Evolutionary conservation across 2,888 invertebrate genomes (phyloP).

Genomic region (Drosophila algonquin): DNA sequence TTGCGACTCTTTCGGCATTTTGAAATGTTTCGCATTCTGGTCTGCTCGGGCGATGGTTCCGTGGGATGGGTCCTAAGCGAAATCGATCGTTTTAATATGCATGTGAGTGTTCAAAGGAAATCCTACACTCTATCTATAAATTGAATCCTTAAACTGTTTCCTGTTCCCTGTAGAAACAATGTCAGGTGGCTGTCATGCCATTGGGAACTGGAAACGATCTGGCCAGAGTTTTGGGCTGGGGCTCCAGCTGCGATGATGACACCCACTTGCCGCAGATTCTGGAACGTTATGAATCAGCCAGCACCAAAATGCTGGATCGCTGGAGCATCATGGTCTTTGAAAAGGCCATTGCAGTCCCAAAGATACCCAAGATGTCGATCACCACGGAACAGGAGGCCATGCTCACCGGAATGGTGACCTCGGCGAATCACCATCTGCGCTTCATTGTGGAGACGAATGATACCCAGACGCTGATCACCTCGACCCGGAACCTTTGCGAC

Average conservation of each 20-base stretch:
- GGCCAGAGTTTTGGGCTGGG: conserved; percentile 98
- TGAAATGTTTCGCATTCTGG: conserved; percentile 96
- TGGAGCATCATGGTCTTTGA: conserved; percentile 99
- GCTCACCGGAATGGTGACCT: conserved; percentile 89
- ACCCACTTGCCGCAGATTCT: conserved; percentile 95
- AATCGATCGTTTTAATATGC: conserved; percentile 97
- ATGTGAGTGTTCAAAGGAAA: conserved; percentile 87
- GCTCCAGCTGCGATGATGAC: conserved; percentile 97
- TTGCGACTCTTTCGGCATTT: conserved; percentile 96
- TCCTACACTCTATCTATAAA: too few species aligned
- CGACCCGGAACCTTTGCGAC: conserved; percentile 91
- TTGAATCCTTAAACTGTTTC: neutral
- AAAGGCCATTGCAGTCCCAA: conserved; percentile 87
- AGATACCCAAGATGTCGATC: conserved; percentile 85
- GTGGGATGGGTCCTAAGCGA: conserved; percentile 99
- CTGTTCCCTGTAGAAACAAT: conserved; percentile 88
- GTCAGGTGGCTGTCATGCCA: conserved; percentile 97
- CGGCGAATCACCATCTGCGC: conserved; percentile 91
- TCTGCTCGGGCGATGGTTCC: conserved; percentile 98
- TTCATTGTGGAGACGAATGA: conserved; percentile 94
- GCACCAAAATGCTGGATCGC: conserved; percentile 98
- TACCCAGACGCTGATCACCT: conserved; percentile 88
- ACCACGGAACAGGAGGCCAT: conserved; percentile 85
- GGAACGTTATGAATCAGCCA: conserved; percentile 97
- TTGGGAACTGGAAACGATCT: conserved; percentile 98